Evolutionary conservation across 35 echinoderm and acorn worm genomes (phyloP).

Genomic region (Acanthaster planci): DNA sequence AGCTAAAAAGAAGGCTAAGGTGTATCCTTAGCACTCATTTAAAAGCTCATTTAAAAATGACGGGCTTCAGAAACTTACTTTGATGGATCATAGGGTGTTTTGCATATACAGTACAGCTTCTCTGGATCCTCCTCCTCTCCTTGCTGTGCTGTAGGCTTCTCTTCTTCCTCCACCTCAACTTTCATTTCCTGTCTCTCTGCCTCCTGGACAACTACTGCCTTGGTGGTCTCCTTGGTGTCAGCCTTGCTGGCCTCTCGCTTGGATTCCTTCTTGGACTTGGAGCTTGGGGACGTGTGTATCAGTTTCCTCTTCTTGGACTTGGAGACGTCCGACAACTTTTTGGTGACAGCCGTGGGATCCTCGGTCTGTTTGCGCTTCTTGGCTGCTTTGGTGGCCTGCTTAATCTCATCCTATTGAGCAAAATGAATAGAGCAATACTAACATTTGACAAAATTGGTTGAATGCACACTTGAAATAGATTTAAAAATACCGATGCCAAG

Average conservation of each 20-base stretch:
- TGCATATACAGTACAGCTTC: conserved; percentile 90
- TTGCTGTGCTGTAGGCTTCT: neutral
- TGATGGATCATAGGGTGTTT: conserved; percentile 85
- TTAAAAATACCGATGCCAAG: too few species aligned
- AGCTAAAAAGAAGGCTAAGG: too few species aligned
- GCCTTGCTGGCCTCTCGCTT: conserved; percentile 16
- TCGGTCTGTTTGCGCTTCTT: conserved; percentile 45
- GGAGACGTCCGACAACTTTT: neutral
- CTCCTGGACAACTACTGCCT: neutral
- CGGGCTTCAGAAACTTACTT: conserved; percentile 57
- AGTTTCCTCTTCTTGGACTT: conserved; percentile 41
- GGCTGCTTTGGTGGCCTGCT: conserved; percentile 26
- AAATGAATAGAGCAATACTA: neutral
- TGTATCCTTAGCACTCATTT: too few species aligned
- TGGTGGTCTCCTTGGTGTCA: neutral
- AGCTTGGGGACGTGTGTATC: conserved; percentile 13
- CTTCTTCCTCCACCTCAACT: neutral
- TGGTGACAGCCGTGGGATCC: neutral
- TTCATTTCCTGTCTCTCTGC: neutral
- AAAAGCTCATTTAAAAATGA: too few species aligned
- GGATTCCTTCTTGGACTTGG: conserved; percentile 39
- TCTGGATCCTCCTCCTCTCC: conserved; percentile 15
- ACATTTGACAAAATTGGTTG: neutral
- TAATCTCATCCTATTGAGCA: conserved; percentile 39
- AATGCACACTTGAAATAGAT: neutral